These are phyloP conservation scores for Enteromius thamalakanensis DNA, from an alignment of 2,797 vertebrate species.

Conservation along the genomic window DNA sequence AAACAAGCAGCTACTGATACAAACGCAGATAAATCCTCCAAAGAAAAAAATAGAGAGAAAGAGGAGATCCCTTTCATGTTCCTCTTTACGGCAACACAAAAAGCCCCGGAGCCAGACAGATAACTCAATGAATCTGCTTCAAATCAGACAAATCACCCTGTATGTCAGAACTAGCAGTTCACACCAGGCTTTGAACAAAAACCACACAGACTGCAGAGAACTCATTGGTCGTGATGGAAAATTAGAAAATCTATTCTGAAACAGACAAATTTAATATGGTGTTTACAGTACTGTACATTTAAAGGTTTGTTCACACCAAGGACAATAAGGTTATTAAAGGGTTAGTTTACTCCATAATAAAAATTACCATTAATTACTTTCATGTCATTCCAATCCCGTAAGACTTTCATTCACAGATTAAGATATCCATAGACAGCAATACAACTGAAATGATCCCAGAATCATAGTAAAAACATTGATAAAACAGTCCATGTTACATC, in stretches of 20 bases:
- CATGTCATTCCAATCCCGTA: no score
- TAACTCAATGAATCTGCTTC: slow-evolving; percentile 2
- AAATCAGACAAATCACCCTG: slow-evolving; percentile 9
- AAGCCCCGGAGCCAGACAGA: not conserved
- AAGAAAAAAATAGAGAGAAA: not conserved
- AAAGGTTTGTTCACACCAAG: not conserved
- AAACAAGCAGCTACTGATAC: not conserved
- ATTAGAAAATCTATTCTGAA: not conserved
- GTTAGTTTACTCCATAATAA: no score
- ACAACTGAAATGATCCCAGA: no score
- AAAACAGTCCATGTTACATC: no score
- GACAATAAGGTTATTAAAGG: not conserved
- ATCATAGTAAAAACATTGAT: no score
- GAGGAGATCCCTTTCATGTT: not conserved
- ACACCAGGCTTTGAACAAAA: not conserved
- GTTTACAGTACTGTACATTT: not conserved
- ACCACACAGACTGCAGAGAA: not conserved
- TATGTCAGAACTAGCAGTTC: not conserved
- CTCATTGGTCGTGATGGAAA: not conserved
- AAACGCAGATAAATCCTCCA: not conserved
- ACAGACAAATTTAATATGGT: not conserved
- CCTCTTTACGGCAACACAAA: not conserved
- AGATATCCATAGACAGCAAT: no score
- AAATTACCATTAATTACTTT: no score
- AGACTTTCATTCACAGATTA: no score